Evolutionary conservation across 2,888 invertebrate genomes (phyloP), one percentile per base, ranked within the genome.

Genomic region (Nebria salina): DNA sequence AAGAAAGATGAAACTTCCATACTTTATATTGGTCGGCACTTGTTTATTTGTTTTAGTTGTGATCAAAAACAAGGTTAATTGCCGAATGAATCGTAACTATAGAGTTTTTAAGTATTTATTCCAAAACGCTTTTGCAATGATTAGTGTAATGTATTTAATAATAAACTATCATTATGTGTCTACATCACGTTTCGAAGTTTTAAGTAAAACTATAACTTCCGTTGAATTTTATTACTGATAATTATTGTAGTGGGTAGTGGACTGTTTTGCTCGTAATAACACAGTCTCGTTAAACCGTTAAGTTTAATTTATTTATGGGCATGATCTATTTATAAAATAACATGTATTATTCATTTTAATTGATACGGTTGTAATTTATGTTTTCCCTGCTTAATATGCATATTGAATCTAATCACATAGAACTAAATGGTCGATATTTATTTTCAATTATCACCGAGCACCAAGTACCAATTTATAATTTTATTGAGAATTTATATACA

Each of bases 1-100:
- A 72, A 43, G 66, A 20, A 42, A 68, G 68, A 64, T 76, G 76
- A n/a, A 54, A 54, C 54, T 54, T 54, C 54, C 11, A 8, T 54
- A 8, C 54, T 54, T 54, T 54, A 54, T 54, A 54, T 0, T 54
- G 54, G 11, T 4, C 7, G 8, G 13, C 54, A 7, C 1, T 54
- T 54, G 7, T 54, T 54, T 54, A 54, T 54, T 54, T 54, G 11
- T 54, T 11, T 2, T 54, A 54, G 54, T 54, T 54, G 11, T 54
- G 11, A 11, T 54, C 34, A 34, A 54, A 8, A 54, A 54, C 54
- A 54, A 54, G 13, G 34, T 34, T 34, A 34, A 34, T 34, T 34
- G 34, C 34, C 5, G 34, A 34, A 34, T 34, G 5, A 34, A 34
- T 34, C 34, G 34, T 5, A 1, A 34, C 5, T 34, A 34, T 34